Conservation (phyloP, 2,888 invertebrate genomes). For the Megaustenia siamemsis region DNA sequence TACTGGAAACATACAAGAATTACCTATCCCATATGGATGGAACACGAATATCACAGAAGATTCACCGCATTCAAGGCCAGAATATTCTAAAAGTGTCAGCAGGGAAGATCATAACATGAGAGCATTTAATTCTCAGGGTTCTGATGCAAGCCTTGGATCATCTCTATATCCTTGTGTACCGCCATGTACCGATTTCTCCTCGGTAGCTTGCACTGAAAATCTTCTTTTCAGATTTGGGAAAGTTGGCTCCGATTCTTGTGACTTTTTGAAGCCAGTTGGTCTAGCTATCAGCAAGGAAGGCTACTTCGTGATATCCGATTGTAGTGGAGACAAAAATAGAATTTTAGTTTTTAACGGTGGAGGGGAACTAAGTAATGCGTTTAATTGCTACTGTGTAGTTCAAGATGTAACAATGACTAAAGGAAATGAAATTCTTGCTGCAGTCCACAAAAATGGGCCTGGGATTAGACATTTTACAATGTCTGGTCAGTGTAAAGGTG, state of each 20-base stretch:
- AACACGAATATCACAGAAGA: not conserved
- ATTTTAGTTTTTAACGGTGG: slow-evolving; percentile 68
- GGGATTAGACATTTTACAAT: slow-evolving; percentile 66
- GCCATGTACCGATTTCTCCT: not conserved
- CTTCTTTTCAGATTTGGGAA: slow-evolving; percentile 68
- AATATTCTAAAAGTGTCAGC: not conserved
- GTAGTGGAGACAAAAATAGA: slow-evolving; percentile 66
- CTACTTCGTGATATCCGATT: slow-evolving; percentile 71
- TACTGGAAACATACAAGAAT: too few species aligned
- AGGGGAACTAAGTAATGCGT: slow-evolving; percentile 64
- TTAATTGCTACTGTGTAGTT: slow-evolving; percentile 69
- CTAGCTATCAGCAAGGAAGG: slow-evolving; percentile 67
- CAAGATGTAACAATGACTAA: slow-evolving; percentile 66
- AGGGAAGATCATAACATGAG: not conserved
- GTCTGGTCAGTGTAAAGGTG: slow-evolving; percentile 64
- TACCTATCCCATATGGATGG: not conserved
- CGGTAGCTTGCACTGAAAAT: slow-evolving; percentile 61
- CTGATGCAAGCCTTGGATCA: not conserved
- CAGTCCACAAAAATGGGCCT: slow-evolving; percentile 64
- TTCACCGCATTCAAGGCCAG: not conserved
- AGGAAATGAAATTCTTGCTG: slow-evolving; percentile 68
- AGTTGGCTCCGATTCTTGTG: slow-evolving; percentile 65
- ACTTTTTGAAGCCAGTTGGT: slow-evolving; percentile 71
- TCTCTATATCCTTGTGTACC: slow-evolving; percentile 32
- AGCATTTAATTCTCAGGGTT: not conserved